Evolutionary conservation across 2,888 invertebrate species (phyloP).

Genomic region (Parnassius orleans): DNA sequence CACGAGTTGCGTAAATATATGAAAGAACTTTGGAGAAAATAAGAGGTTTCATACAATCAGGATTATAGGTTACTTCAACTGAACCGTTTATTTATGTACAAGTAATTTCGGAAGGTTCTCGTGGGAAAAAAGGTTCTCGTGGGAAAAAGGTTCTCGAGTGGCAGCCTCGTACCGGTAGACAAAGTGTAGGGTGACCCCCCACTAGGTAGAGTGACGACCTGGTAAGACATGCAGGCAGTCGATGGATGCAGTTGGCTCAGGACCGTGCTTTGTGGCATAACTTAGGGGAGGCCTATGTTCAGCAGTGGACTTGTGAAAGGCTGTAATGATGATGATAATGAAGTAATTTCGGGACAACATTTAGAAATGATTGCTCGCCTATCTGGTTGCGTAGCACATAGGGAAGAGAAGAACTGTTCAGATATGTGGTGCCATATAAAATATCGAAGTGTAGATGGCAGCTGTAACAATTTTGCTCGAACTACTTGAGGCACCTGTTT

Average conservation of each 20-base stretch:
- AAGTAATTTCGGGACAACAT: constrained; percentile 91
- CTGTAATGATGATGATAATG: too few relatives aligned
- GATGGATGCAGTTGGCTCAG: too few relatives aligned
- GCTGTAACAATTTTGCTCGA: constrained; percentile 95
- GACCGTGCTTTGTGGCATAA: too few relatives aligned
- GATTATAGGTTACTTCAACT: constrained; percentile 84
- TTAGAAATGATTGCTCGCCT: constrained; percentile 92
- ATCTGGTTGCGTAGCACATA: constrained; percentile 95
- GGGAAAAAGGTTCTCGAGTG: too few relatives aligned
- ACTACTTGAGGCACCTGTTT: constrained; percentile 97
- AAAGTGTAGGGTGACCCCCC: too few relatives aligned
- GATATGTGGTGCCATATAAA: constrained; percentile 96
- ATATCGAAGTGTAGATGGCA: constrained; percentile 95
- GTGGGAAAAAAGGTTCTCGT: too few relatives aligned
- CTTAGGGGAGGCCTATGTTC: too few relatives aligned
- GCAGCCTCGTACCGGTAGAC: too few relatives aligned
- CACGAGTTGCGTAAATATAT: constrained; percentile 97
- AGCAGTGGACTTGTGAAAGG: too few relatives aligned
- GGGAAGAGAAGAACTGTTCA: constrained; percentile 87
- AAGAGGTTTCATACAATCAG: constrained; percentile 87
- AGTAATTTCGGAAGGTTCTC: constrained; percentile 77
- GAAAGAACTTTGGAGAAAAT: constrained; percentile 95
- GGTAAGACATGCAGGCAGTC: too few relatives aligned
- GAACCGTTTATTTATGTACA: constrained; percentile 90
- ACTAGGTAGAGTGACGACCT: too few relatives aligned